A percentile compares a stretch with the other conserved stretches of the same genome.
These are phyloP conservation scores for Sinocyclocheilus maitianheensis DNA, from an alignment of 2,113 vertebrate species.

Conservation along the genomic window DNA sequence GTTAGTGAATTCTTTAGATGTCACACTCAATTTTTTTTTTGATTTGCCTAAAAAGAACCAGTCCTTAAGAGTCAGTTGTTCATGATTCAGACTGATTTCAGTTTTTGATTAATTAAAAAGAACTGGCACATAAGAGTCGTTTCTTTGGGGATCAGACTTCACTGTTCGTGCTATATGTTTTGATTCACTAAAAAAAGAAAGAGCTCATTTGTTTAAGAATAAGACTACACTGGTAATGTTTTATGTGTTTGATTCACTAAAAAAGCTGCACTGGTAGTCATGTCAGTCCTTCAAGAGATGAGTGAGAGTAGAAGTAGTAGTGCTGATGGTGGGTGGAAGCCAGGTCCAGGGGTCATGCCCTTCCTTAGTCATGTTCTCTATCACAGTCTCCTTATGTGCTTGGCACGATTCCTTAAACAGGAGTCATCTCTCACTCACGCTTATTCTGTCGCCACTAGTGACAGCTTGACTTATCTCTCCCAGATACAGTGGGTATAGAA, in stretches of 20 bases:
- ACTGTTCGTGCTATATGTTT: background rate
- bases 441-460: background rate
- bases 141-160: too few species aligned
- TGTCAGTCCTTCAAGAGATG: background rate
- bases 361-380: background rate
- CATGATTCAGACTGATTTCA: too few species aligned
- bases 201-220: background rate
- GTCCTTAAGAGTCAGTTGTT: too few species aligned
- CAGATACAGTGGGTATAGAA: background rate
- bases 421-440: background rate
- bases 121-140: too few species aligned
- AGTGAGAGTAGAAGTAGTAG: background rate
- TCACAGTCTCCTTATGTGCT: conserved; percentile 18
- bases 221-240: too few species aligned
- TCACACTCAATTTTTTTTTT: too few species aligned
- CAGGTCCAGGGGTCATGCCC: background rate
- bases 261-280: background rate
- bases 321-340: conserved; percentile 6
- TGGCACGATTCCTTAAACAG: background rate
- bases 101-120: too few species aligned
- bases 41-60: too few species aligned
- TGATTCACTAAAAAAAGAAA: background rate
- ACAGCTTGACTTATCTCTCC: conserved; percentile 32
- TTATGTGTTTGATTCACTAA: too few species aligned
- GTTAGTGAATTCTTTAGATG: too few species aligned